phyloP scores from a whole-genome alignment of 2,113 vertebrate species.

The Pelobates fuscus region DNA sequence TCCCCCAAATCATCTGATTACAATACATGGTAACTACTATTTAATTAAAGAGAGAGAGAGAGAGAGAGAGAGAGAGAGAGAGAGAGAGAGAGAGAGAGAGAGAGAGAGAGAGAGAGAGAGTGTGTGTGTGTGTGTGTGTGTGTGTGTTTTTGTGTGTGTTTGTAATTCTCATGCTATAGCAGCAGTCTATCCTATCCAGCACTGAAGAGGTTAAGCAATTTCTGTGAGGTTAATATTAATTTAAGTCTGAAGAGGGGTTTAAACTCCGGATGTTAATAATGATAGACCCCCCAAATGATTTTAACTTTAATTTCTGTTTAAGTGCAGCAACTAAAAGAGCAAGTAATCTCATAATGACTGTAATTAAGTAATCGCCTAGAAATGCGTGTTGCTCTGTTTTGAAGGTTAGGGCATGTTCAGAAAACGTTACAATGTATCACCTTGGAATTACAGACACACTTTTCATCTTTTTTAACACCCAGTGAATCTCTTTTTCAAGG shows the following conservation, averaged over 20 bases:
- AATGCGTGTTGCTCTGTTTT: background rate
- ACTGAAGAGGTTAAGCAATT: background rate
- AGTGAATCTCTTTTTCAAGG: too few relatives aligned
- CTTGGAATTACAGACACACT: too few relatives aligned
- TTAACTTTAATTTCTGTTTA: background rate
- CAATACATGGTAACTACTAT: slow-evolving; percentile 32
- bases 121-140: too few relatives aligned
- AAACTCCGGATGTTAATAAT: background rate
- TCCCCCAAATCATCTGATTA: background rate
- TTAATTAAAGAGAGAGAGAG: too few relatives aligned
- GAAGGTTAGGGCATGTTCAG: background rate
- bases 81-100: too few relatives aligned
- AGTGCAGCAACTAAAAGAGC: background rate
- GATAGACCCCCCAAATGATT: too few relatives aligned
- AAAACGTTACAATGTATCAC: background rate
- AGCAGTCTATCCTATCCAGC: background rate
- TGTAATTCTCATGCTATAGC: too few relatives aligned
- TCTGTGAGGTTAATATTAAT: background rate
- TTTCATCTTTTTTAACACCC: too few relatives aligned
- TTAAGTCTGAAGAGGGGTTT: background rate
- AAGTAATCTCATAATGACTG: slow-evolving; percentile 25
- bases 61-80: too few relatives aligned
- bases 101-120: too few relatives aligned
- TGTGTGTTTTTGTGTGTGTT: background rate
- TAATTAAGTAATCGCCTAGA: background rate